Percentiles rank a stretch among this genome's conserved stretches.
Evolutionary conservation across 2,797 vertebrate genomes (phyloP).

Genomic region (Protonibea diacanthus): DNA sequence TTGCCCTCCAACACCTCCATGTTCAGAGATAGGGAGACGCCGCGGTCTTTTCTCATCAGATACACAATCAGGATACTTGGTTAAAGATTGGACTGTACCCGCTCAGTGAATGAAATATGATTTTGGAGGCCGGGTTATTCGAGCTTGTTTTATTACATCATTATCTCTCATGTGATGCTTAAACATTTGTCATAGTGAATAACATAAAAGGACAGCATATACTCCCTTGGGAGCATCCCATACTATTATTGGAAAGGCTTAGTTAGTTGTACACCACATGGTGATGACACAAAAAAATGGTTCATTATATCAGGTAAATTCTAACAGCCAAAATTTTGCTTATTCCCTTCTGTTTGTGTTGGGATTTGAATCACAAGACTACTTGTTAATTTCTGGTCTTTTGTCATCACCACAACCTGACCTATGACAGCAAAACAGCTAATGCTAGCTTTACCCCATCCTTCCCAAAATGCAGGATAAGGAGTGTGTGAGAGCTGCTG

Average conservation of each 20-base stretch:
- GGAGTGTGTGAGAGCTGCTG: not conserved
- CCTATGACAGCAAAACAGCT: not conserved
- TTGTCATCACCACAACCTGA: not conserved
- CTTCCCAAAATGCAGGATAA: not conserved
- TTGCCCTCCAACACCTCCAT: constrained; percentile 69
- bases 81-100: constrained; percentile 56
- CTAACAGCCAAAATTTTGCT: not conserved
- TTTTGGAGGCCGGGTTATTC: constrained; percentile 44
- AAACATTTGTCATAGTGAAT: constrained; percentile 43
- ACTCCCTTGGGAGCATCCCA: not conserved
- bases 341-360: not conserved
- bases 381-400: not conserved
- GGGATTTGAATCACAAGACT: not conserved
- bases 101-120: constrained; percentile 60
- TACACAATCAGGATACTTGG: constrained; percentile 60
- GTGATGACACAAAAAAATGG: not conserved
- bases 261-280: not conserved
- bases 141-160: constrained; percentile 61
- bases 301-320: constrained; percentile 5
- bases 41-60: constrained; percentile 60
- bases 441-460: not conserved
- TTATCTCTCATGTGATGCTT: constrained; percentile 54
- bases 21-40: constrained; percentile 66
- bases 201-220: constrained; percentile 19
- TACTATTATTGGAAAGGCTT: constrained; percentile 1